A percentile compares a stretch with the other conserved stretches of the same genome.
Evolutionary conservation across 2,888 invertebrate species (phyloP).

Genomic region (Patella ulyssiponensis): DNA sequence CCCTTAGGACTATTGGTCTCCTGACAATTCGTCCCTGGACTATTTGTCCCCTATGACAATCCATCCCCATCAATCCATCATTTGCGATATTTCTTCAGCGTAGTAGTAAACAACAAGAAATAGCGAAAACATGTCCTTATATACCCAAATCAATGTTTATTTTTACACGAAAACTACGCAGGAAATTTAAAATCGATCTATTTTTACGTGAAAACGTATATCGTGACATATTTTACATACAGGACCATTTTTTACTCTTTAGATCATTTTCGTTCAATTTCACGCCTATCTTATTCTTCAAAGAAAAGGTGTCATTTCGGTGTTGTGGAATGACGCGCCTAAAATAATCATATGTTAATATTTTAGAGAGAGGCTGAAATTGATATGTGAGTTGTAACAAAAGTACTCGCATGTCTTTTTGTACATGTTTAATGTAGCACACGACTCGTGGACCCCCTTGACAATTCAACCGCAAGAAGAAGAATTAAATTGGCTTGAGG

Average conservation of each 20-base stretch:
- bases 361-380: not conserved
- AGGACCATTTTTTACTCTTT: not conserved
- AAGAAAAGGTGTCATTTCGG: not conserved
- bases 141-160: not conserved
- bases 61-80: no score
- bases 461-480: no score
- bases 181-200: no score
- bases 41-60: no score
- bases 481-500: no score
- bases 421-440: not conserved
- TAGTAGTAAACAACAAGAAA: not conserved
- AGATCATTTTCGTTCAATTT: conserved; percentile 1
- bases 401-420: not conserved
- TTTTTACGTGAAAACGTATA: no score
- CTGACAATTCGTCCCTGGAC: no score
- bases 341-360: not conserved
- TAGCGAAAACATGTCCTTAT: not conserved
- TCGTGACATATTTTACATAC: no score
- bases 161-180: not conserved
- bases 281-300: not conserved
- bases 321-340: not conserved
- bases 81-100: no score
- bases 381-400: not conserved
- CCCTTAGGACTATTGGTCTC: no score
- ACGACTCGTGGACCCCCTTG: no score